Percentiles rank a stretch among this genome's conserved stretches.
Evolutionary conservation across 2,113 vertebrate genomes (phyloP).

Genomic region (Camelus bactrianus): DNA sequence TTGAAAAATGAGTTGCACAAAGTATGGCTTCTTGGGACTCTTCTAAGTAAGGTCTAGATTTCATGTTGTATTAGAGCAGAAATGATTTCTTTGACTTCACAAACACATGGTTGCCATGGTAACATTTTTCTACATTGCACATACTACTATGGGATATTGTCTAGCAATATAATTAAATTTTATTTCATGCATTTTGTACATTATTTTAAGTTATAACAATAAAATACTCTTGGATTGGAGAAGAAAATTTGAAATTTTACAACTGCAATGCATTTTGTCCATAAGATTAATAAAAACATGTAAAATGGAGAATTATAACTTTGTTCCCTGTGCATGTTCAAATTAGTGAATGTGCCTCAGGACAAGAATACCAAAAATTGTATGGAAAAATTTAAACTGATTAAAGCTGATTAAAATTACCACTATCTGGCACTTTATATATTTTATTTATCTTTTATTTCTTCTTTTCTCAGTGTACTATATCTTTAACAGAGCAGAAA

Average conservation of each 20-base stretch:
- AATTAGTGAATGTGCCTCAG: background rate
- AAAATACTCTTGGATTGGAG: background rate
- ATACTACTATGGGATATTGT: background rate
- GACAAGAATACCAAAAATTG: background rate
- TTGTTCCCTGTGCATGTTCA: background rate
- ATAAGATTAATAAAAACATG: background rate
- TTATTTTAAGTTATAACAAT: background rate
- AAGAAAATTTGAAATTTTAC: background rate
- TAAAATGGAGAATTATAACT: background rate
- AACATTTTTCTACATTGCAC: background rate
- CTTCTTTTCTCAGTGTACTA: background rate
- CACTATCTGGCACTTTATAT: background rate
- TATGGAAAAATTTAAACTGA: background rate
- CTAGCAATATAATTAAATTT: background rate
- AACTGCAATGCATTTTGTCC: background rate
- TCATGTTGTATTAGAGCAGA: background rate
- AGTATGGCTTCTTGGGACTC: background rate
- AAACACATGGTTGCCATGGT: slow-evolving; percentile 21
- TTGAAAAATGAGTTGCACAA: background rate
- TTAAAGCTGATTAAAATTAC: background rate
- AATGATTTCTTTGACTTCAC: slow-evolving; percentile 1
- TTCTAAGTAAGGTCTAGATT: background rate
- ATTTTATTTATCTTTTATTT: background rate
- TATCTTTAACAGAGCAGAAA: background rate
- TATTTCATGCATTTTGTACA: background rate